Evolutionary conservation across 2,797 vertebrate species (phyloP).

Genomic region (Anomalospiza imberbis): DNA sequence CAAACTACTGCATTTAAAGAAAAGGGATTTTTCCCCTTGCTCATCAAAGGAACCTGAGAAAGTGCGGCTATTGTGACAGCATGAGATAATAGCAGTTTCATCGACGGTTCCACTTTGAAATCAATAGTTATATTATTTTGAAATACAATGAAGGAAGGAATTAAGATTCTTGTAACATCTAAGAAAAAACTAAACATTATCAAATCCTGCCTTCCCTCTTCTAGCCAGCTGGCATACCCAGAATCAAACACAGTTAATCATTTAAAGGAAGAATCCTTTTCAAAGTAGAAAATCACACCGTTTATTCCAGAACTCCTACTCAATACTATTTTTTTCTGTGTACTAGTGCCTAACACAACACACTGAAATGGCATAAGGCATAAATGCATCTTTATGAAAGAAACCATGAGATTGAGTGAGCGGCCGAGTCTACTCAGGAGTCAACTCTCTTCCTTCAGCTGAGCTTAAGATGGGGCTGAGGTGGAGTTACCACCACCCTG

Average conservation of each 20-base stretch:
- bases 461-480: neutral
- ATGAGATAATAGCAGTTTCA: conserved; percentile 38
- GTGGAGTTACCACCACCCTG: conserved; percentile 13
- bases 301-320: conserved; percentile 68
- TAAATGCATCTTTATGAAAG: conserved; percentile 61
- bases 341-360: conserved; percentile 67
- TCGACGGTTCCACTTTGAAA: conserved; percentile 50
- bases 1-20: conserved; percentile 11
- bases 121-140: conserved; percentile 59
- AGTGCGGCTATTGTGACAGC: conserved; percentile 43
- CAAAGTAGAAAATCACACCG: conserved; percentile 71
- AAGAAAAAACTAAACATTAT: conserved; percentile 55
- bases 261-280: conserved; percentile 72
- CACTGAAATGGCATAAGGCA: conserved; percentile 65
- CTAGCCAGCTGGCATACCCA: conserved; percentile 63
- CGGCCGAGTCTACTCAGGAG: conserved; percentile 32
- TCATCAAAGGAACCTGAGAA: conserved; percentile 58
- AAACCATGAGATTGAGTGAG: conserved; percentile 47
- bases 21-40: conserved; percentile 39
- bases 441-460: neutral
- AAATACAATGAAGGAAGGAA: conserved; percentile 53
- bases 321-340: conserved; percentile 60
- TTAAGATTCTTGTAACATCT: conserved; percentile 56
- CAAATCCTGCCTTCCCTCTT: conserved; percentile 59
- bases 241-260: conserved; percentile 67